phyloP scores from a whole-genome alignment of 2,888 invertebrate species.

The Drosophila flavopinicola region DNA sequence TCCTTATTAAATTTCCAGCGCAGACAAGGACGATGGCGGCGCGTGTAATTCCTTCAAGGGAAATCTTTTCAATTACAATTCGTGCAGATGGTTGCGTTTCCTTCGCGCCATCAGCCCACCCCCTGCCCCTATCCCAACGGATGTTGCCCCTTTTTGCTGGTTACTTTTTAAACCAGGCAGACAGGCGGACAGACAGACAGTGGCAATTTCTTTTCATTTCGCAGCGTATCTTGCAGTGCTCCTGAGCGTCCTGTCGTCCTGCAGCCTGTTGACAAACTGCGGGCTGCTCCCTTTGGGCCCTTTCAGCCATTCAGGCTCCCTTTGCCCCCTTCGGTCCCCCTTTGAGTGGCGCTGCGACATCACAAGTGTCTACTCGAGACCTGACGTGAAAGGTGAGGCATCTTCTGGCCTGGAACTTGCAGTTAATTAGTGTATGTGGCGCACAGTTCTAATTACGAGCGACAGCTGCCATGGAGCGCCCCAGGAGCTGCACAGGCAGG shows the following conservation, averaged over 20 bases:
- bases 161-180: slow-evolving; percentile 49
- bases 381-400: slow-evolving; percentile 44
- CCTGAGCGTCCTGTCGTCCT: slow-evolving; percentile 14
- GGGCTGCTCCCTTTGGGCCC: slow-evolving; percentile 26
- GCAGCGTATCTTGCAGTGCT: slow-evolving; percentile 49
- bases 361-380: slow-evolving; percentile 62
- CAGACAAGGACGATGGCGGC: slow-evolving; percentile 41
- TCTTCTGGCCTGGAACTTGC: slow-evolving; percentile 45
- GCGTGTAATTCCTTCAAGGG: slow-evolving; percentile 76
- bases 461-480: slow-evolving; percentile 52
- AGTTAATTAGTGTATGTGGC: slow-evolving; percentile 74
- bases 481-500: slow-evolving; percentile 11
- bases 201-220: slow-evolving; percentile 76
- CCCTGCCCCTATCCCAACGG: slow-evolving; percentile 4
- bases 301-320: slow-evolving; percentile 16
- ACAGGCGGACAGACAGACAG: slow-evolving; percentile 72
- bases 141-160: slow-evolving; percentile 38
- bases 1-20: slow-evolving; percentile 76
- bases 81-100: slow-evolving; percentile 79
- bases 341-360: slow-evolving; percentile 67
- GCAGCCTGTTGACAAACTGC: slow-evolving; percentile 70
- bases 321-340: slow-evolving; percentile 43
- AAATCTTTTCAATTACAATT: slow-evolving; percentile 81
- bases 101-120: slow-evolving; percentile 40
- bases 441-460: slow-evolving; percentile 64